Conservation (phyloP, 2,888 invertebrate genomes). For the Leucozona laternaria region DNA sequence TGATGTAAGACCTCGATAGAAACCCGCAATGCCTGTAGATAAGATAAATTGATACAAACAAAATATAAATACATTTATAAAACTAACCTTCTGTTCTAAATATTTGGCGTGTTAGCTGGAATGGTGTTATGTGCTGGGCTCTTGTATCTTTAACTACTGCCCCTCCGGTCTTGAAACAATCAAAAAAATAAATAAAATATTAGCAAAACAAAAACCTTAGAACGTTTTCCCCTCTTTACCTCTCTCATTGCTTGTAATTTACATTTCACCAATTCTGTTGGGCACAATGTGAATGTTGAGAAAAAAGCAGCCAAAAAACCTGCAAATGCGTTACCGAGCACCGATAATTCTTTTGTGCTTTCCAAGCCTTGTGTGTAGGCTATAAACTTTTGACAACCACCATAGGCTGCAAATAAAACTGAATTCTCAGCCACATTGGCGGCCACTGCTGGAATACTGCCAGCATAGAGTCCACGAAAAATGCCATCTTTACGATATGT, state of each 20-base stretch:
- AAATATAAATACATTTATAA: conserved; percentile 21
- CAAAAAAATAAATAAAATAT: background rate
- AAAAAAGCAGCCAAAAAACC: conserved; percentile 98
- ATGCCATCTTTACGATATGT: conserved; percentile 95
- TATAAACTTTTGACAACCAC: conserved; percentile 96
- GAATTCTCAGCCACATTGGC: conserved; percentile 99
- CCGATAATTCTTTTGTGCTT: conserved; percentile 88
- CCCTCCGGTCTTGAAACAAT: conserved; percentile 50
- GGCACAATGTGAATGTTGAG: conserved; percentile 97
- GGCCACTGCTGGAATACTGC: conserved; percentile 96
- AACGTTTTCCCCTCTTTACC: conserved; percentile 81
- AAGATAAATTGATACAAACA: background rate
- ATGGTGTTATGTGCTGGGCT: conserved; percentile 77
- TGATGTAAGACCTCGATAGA: conserved; percentile 95
- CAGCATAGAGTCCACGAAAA: conserved; percentile 93
- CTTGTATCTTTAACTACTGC: conserved; percentile 15
- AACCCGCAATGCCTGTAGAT: conserved; percentile 88
- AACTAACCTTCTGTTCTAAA: conserved; percentile 78
- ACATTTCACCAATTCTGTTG: conserved; percentile 99
- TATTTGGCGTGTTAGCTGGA: conserved; percentile 79
- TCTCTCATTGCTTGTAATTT: conserved; percentile 97
- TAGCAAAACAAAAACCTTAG: background rate
- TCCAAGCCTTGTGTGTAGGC: conserved; percentile 82
- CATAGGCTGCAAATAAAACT: conserved; percentile 97
- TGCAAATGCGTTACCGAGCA: conserved; percentile 92